Percentiles rank a stretch among this genome's conserved stretches.
These are phyloP conservation scores for Astreopora myriophthalma DNA, from an alignment of 64 coral and sea anemone genomes.

Conservation along the genomic window DNA sequence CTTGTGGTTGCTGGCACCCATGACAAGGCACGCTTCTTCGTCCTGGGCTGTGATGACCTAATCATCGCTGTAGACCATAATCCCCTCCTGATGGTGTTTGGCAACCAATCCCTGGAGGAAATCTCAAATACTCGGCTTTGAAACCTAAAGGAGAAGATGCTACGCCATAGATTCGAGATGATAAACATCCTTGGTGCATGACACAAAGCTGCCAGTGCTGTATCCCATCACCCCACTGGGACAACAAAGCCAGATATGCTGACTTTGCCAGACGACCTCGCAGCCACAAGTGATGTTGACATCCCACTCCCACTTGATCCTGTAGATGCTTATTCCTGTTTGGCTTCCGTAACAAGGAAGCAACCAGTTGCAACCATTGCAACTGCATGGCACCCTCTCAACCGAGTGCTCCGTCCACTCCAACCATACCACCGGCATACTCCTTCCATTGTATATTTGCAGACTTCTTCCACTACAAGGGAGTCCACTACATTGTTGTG, in stretches of 20 bases:
- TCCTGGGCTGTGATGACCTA: conserved; percentile 42
- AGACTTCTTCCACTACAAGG: conserved; percentile 34
- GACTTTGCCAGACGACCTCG: background rate
- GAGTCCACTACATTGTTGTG: background rate
- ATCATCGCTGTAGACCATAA: conserved; percentile 62
- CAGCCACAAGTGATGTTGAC: no score
- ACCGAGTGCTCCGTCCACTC: background rate
- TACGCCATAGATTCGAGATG: conserved; percentile 1
- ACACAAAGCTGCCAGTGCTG: conserved; percentile 9
- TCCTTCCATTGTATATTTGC: background rate
- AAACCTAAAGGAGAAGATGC: conserved; percentile 41
- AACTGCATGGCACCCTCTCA: background rate
- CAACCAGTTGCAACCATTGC: background rate
- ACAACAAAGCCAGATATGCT: background rate
- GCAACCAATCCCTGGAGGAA: conserved; percentile 17
- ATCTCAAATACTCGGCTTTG: background rate
- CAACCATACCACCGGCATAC: background rate
- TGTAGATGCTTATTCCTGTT: background rate
- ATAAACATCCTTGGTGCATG: conserved; percentile 1
- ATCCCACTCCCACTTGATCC: background rate
- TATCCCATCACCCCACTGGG: conserved; percentile 1
- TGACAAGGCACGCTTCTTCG: conserved; percentile 43
- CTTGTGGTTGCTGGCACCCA: conserved; percentile 52
- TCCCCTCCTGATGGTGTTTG: conserved; percentile 49
- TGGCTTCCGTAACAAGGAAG: background rate